Conservation (phyloP, 2,888 invertebrate species). For the Myopa tessellatipennis region DNA sequence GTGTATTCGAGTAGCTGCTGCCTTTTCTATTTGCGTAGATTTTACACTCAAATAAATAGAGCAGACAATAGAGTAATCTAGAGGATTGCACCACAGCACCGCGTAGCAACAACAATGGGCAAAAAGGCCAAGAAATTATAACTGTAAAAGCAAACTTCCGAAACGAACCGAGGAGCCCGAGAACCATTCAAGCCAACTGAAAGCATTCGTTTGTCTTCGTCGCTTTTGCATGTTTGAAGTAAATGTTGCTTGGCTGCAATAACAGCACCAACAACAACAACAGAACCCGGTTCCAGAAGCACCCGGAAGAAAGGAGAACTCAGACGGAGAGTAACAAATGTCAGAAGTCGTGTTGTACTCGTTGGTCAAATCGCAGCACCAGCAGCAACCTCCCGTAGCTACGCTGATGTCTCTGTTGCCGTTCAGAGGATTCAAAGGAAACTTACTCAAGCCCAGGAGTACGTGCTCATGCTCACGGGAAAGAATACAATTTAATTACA, state of each 20-base stretch:
- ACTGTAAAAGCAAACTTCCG: not conserved
- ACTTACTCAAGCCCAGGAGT: not conserved
- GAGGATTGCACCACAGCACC: not conserved
- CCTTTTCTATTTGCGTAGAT: slow-evolving; percentile 6
- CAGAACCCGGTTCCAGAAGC: not conserved
- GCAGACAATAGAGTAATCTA: slow-evolving; percentile 17
- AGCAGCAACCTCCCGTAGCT: not conserved
- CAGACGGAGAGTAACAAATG: slow-evolving; percentile 11
- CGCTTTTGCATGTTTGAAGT: slow-evolving; percentile 22
- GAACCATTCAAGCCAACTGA: slow-evolving; percentile 10
- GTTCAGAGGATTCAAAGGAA: slow-evolving; percentile 12
- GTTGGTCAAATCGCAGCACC: slow-evolving; percentile 13
- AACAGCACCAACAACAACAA: not conserved
- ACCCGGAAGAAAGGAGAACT: not conserved
- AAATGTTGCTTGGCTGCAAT: slow-evolving; percentile 16
- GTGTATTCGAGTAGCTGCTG: not conserved
- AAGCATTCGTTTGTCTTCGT: slow-evolving; percentile 28
- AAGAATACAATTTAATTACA: slow-evolving; percentile 33
- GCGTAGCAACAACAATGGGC: not conserved
- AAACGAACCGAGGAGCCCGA: slow-evolving; percentile 6
- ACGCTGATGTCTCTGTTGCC: not conserved
- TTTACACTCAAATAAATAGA: not conserved
- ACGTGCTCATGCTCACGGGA: slow-evolving; percentile 21
- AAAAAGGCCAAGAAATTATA: not conserved
- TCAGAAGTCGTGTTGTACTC: slow-evolving; percentile 8